Evolutionary conservation across 2,888 invertebrate species (phyloP).

Genomic region (Synanthedon andrenaeformis): DNA sequence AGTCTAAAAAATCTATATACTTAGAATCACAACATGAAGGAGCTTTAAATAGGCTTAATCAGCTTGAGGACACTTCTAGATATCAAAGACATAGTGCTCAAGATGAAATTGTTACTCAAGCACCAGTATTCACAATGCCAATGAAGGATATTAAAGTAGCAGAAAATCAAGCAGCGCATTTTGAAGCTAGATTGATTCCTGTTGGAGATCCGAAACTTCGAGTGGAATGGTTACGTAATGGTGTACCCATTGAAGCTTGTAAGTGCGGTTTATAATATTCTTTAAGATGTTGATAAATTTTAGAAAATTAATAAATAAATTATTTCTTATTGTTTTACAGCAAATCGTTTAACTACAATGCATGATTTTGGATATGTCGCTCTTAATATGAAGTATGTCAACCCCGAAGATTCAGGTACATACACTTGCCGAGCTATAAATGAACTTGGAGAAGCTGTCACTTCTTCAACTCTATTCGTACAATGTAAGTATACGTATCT

Average conservation of each 20-base stretch:
- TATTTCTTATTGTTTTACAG: slow-evolving; percentile 39
- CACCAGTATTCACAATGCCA: slow-evolving; percentile 93
- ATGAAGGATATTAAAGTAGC: slow-evolving; percentile 87
- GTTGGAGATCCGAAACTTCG: slow-evolving; percentile 93
- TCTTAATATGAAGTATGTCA: slow-evolving; percentile 92
- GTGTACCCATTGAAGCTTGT: slow-evolving; percentile 91
- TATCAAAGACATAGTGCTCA: slow-evolving; percentile 79
- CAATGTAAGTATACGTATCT: slow-evolving; percentile 74
- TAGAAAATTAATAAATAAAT: neutral
- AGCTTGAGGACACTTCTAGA: slow-evolving; percentile 83
- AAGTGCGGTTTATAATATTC: slow-evolving; percentile 37
- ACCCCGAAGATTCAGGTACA: slow-evolving; percentile 96
- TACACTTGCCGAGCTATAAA: slow-evolving; percentile 95
- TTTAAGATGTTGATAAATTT: neutral
- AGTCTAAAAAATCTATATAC: slow-evolving; percentile 87
- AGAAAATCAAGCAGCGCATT: slow-evolving; percentile 93
- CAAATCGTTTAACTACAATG: slow-evolving; percentile 93
- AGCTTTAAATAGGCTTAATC: slow-evolving; percentile 82
- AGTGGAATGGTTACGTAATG: slow-evolving; percentile 94
- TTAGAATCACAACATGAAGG: slow-evolving; percentile 90
- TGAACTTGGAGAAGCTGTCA: slow-evolving; percentile 94
- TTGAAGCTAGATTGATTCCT: slow-evolving; percentile 93
- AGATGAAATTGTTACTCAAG: slow-evolving; percentile 86
- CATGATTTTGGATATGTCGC: slow-evolving; percentile 99
- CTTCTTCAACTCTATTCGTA: slow-evolving; percentile 90